These are phyloP conservation scores for Diploptera punctata DNA, from an alignment of 2,888 invertebrate genomes.

Conservation along the genomic window DNA sequence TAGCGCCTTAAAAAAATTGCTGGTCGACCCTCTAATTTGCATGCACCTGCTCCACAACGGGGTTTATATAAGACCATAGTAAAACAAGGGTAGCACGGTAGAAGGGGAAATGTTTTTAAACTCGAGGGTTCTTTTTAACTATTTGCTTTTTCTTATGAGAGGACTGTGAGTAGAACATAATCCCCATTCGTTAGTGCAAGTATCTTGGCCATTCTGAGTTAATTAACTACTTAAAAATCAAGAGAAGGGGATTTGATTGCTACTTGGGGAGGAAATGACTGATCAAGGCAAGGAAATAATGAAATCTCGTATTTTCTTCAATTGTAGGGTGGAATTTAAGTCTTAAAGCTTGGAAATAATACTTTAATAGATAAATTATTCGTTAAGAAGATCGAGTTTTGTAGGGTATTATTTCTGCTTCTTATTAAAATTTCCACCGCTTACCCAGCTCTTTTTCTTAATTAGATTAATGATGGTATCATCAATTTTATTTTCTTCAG, in stretches of 20 bases:
- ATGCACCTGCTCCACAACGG: constrained; percentile 16
- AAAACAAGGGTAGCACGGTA: background rate
- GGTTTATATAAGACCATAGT: constrained; percentile 1
- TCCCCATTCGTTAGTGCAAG: constrained; percentile 4
- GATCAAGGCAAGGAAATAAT: background rate
- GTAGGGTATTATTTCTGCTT: too few relatives aligned
- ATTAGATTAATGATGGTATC: too few relatives aligned
- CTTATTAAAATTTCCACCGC: too few relatives aligned
- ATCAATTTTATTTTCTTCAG: too few relatives aligned
- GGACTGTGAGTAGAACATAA: constrained; percentile 2
- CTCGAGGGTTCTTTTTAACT: background rate
- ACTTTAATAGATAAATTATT: too few relatives aligned
- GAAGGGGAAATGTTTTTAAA: constrained; percentile 4
- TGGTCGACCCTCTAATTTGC: constrained; percentile 3
- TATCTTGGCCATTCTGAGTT: background rate
- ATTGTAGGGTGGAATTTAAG: too few relatives aligned
- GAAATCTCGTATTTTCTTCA: background rate
- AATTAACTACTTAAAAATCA: constrained; percentile 10
- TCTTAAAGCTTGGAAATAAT: too few relatives aligned
- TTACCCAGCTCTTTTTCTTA: too few relatives aligned
- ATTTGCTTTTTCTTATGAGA: constrained; percentile 10
- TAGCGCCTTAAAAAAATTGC: background rate
- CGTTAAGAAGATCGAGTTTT: too few relatives aligned
- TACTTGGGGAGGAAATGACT: background rate
- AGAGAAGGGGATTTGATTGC: constrained; percentile 9